Base-by-base conservation (phyloP, 2,797 vertebrate genomes). In the Sebastolobus altivelis region DNA sequence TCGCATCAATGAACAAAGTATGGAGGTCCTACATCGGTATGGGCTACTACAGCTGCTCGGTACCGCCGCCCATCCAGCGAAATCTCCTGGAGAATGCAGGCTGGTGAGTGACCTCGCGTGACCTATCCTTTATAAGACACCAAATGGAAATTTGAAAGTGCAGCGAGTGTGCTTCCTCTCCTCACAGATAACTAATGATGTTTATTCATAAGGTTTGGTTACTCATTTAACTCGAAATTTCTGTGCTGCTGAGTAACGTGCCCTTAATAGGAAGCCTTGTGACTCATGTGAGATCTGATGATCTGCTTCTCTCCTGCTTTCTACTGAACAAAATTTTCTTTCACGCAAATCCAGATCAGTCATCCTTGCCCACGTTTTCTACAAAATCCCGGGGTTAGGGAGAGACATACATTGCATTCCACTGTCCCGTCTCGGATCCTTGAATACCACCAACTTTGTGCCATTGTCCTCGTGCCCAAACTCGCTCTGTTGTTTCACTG, bases 11-110 rank as follows among this genome's bases (percentile, higher is more conserved):
- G 93, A 99, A 99, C 94, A 96, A 98, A 93, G 91, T 99, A 11
- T 99, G 98, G 98, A 93, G 98, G 33, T 99, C 99, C 2, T 99
- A 99, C 46, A 99, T 99, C 29, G 99, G 99, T 79, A 99, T 99
- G 98, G 99, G 99, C 40, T 99, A 99, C 93, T 99, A 99, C 90
- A 98, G 96, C 95, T 99, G 98, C 92, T 98, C 96, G 0, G 96
- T 99, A 11, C 99, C 98, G 0, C 98, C 96, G 3, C 95, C 97
- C 72, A 98, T 99, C 75, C 92, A 97, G 67, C 94, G 98, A 22
- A 99, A 99, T 88, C 95, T 99, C 49, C 81, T 99, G 94, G 98
- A 99, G 93, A 99, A 99, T 54, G 94, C 98, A 29, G 99, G 99
- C 96, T 99, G 99, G 99, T 99, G 84, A 90, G 96, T 92, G 27